phyloP scores from a whole-genome alignment of 2,113 vertebrate genomes.

The Seriola aureovittata region DNA sequence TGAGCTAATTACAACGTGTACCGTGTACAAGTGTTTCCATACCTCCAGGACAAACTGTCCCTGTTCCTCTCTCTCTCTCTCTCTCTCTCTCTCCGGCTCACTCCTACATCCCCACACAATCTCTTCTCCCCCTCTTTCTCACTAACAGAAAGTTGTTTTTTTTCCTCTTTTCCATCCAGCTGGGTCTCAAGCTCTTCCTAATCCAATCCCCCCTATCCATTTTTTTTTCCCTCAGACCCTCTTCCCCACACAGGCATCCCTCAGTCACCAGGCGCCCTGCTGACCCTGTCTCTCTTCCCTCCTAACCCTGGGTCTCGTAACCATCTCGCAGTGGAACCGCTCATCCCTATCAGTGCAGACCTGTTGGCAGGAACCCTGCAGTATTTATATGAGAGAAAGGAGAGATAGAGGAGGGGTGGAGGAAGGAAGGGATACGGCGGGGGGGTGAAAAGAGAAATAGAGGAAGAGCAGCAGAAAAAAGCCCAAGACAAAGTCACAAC shows the following conservation, averaged over 20 bases:
- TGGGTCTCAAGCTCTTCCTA: slow-evolving; percentile 59
- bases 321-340: slow-evolving; percentile 43
- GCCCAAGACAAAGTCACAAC: slow-evolving; percentile 65
- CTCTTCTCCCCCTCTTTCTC: slow-evolving; percentile 1
- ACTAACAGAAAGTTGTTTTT: slow-evolving; percentile 19
- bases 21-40: slow-evolving; percentile 22
- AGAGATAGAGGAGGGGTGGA: neutral
- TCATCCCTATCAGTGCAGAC: slow-evolving; percentile 67
- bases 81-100: slow-evolving; percentile 14
- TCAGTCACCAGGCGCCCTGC: slow-evolving; percentile 43
- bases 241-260: slow-evolving; percentile 39
- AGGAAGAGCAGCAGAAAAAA: slow-evolving; percentile 33
- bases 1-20: slow-evolving; percentile 58
- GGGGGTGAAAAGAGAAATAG: slow-evolving; percentile 11
- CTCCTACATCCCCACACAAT: slow-evolving; percentile 39
- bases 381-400: slow-evolving; percentile 42
- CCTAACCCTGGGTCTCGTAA: slow-evolving; percentile 48
- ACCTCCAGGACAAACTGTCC: slow-evolving; percentile 53
- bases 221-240: slow-evolving; percentile 38
- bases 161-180: slow-evolving; percentile 40
- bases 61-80: slow-evolving; percentile 13
- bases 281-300: slow-evolving; percentile 45
- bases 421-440: neutral
- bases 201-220: slow-evolving; percentile 63
- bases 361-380: slow-evolving; percentile 64